A percentile compares a stretch with the other conserved stretches of the same genome.
Evolutionary conservation across 1,140 invertebrate species (phyloP).

Genomic region (Melitaea cinxia): DNA sequence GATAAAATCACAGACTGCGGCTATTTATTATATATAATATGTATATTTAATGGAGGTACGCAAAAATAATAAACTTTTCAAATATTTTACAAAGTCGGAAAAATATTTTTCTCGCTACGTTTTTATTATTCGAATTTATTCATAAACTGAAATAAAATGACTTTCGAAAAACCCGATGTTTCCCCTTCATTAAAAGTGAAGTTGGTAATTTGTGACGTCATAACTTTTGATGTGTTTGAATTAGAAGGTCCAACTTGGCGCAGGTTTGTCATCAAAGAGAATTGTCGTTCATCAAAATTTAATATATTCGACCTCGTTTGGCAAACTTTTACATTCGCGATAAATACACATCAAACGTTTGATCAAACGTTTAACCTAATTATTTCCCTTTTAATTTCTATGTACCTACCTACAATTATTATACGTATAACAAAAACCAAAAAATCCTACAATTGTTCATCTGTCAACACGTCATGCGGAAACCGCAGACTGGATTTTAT

Average conservation of each 20-base stretch:
- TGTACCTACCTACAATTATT: no score
- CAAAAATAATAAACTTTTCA: background rate
- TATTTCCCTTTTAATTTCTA: no score
- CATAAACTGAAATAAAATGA: background rate
- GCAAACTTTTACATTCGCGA: background rate
- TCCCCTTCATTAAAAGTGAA: slow-evolving; percentile 22
- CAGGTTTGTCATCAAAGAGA: background rate
- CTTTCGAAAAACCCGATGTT: slow-evolving; percentile 7
- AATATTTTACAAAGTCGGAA: background rate
- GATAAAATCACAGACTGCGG: no score
- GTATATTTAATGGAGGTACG: background rate
- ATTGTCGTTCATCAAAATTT: background rate
- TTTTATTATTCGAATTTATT: background rate
- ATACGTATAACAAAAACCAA: background rate
- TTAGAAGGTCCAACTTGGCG: slow-evolving; percentile 14
- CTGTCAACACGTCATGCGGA: background rate
- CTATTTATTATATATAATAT: background rate
- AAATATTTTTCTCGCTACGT: background rate
- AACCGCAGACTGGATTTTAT: background rate
- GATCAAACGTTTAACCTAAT: background rate
- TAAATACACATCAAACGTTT: background rate
- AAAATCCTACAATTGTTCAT: background rate
- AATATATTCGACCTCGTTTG: background rate
- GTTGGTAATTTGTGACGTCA: slow-evolving; percentile 10
- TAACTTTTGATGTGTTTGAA: slow-evolving; percentile 20